Percentiles rank a stretch among this genome's conserved stretches.
Conservation (phyloP, 2,797 vertebrate genomes). For the Chelon labrosus region DNA sequence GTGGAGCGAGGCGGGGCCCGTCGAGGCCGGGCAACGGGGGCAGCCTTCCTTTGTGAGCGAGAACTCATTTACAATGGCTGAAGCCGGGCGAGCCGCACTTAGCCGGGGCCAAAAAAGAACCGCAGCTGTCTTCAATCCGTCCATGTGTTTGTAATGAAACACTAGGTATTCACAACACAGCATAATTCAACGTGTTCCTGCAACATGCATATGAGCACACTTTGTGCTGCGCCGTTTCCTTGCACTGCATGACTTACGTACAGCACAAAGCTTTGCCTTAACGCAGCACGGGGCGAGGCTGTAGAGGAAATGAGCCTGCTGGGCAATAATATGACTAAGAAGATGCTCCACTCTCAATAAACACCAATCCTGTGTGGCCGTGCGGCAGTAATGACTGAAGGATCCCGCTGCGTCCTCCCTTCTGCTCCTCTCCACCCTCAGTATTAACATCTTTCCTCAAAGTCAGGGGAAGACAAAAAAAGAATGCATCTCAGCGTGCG, state of each 20-base stretch:
- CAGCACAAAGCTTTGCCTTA: slow-evolving; percentile 25
- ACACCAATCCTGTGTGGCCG: slow-evolving; percentile 45
- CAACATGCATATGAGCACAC: background rate
- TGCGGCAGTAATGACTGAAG: slow-evolving; percentile 60
- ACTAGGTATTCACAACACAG: slow-evolving; percentile 26
- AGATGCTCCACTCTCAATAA: slow-evolving; percentile 44
- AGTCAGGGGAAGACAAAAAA: slow-evolving; percentile 6
- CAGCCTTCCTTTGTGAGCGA: slow-evolving; percentile 47
- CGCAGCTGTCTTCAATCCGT: slow-evolving; percentile 44
- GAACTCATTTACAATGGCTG: slow-evolving; percentile 68
- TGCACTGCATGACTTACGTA: slow-evolving; percentile 30
- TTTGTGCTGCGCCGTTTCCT: slow-evolving; percentile 13
- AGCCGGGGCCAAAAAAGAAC: slow-evolving; percentile 2
- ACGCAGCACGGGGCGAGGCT: slow-evolving; percentile 53
- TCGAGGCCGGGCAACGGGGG: slow-evolving; percentile 43
- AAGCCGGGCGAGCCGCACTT: slow-evolving; percentile 48
- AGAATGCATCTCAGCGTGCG: slow-evolving; percentile 6
- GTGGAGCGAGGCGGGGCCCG: slow-evolving; percentile 55
- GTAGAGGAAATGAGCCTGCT: slow-evolving; percentile 57
- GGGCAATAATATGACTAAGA: slow-evolving; percentile 58
- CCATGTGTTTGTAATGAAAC: slow-evolving; percentile 50
- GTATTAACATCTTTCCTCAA: slow-evolving; percentile 34
- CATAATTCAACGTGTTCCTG: slow-evolving; percentile 49
- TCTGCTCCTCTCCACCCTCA: slow-evolving; percentile 7
- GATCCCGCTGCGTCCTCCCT: slow-evolving; percentile 53